Conservation (phyloP, 2,113 vertebrate species). For the Tretioscincus oriximinensis region DNA sequence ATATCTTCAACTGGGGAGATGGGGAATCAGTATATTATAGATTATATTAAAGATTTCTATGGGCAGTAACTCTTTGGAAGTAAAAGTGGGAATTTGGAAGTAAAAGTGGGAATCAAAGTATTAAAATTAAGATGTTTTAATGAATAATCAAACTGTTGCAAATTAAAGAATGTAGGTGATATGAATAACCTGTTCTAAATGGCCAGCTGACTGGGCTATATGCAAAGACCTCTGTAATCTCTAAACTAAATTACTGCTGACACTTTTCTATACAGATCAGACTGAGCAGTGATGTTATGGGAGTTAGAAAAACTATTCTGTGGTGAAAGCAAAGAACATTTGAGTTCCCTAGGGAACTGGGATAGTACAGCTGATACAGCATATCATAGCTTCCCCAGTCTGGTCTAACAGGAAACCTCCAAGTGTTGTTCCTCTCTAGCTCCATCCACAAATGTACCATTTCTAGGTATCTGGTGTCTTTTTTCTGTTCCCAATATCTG, state of each 20-base stretch:
- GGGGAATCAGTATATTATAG: too few relatives aligned
- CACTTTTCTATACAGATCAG: not conserved
- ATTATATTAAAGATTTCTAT: not conserved
- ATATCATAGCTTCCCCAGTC: constrained; percentile 59
- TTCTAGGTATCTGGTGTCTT: constrained; percentile 47
- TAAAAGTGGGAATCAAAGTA: not conserved
- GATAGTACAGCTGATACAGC: constrained; percentile 41
- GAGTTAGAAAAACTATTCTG: not conserved
- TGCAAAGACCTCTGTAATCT: too few relatives aligned
- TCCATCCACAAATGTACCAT: constrained; percentile 50
- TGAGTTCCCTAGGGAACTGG: constrained; percentile 30
- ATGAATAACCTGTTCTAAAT: too few relatives aligned
- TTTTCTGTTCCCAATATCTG: constrained; percentile 37
- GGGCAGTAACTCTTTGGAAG: not conserved
- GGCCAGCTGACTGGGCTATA: too few relatives aligned
- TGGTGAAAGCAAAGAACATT: constrained; percentile 11
- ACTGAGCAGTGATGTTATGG: not conserved
- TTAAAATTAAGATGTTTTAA: not conserved
- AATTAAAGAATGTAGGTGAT: not conserved
- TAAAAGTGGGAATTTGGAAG: not conserved
- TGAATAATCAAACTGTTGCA: not conserved
- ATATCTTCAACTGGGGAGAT: not conserved
- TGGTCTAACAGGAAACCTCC: constrained; percentile 58
- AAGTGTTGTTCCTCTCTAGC: constrained; percentile 62
- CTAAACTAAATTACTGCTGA: not conserved